Evolutionary conservation across 2,797 vertebrate species (phyloP).

Genomic region (Gambusia yucatana): DNA sequence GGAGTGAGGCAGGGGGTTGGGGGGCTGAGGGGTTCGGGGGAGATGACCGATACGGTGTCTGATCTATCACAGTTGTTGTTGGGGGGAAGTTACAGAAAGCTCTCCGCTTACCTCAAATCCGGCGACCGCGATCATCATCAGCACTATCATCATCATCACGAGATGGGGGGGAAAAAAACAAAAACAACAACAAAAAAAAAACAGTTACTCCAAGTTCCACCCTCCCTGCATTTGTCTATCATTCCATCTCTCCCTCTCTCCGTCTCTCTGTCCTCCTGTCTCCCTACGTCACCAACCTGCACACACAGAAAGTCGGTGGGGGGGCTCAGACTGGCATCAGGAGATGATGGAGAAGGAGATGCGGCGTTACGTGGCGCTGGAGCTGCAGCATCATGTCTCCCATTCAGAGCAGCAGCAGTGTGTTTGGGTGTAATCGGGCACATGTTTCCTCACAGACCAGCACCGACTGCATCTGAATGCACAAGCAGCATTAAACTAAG

Average conservation of each 20-base stretch:
- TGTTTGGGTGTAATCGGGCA: constrained; percentile 5
- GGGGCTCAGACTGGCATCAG: constrained; percentile 64
- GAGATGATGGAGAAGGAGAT: constrained; percentile 74
- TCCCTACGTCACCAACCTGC: constrained; percentile 81
- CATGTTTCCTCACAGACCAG: neutral
- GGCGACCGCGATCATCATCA: constrained; percentile 70
- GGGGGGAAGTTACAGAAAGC: constrained; percentile 66
- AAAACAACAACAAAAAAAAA: constrained; percentile 40
- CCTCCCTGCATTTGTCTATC: constrained; percentile 78
- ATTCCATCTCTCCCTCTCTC: constrained; percentile 74
- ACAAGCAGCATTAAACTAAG: constrained; percentile 4
- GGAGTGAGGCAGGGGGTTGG: neutral
- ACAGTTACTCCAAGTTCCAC: constrained; percentile 79
- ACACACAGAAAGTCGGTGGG: constrained; percentile 72
- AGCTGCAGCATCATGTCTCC: constrained; percentile 58
- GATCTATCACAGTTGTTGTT: constrained; percentile 41
- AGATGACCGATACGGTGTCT: neutral
- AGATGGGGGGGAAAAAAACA: constrained; percentile 67
- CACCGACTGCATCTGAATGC: neutral
- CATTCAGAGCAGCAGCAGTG: constrained; percentile 43
- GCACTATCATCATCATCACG: constrained; percentile 66
- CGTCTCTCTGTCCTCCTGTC: constrained; percentile 63
- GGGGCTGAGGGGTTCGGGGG: neutral
- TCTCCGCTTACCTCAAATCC: constrained; percentile 74
- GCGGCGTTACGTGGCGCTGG: constrained; percentile 58